Evolutionary conservation across 1,140 invertebrate species (phyloP), one percentile per base, ranked within the genome.

Genomic region (Rhyzopertha dominica): DNA sequence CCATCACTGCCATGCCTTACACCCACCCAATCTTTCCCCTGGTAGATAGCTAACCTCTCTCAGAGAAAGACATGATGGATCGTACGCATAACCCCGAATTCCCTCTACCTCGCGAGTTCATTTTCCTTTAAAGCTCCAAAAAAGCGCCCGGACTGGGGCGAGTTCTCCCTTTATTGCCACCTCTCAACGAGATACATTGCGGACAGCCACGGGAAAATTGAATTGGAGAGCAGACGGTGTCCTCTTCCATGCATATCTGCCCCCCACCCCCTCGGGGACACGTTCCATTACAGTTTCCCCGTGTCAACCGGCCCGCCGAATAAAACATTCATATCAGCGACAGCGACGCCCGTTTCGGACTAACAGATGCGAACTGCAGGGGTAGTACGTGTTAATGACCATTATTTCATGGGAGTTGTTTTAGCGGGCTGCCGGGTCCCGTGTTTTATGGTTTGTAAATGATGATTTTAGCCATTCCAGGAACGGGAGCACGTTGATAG

Each of bases 341-440:
- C 40, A 43, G 28, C 34, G 29, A 10, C 28, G 40, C 29, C 29
- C 19, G 19, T 32, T 18, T 32, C 22, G 40, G 23, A 28, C 40
- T 20, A 20, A 47, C 44, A 36, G 34, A 31, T 40, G 44, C 36
- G 44, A 47, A n/a, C n/a, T n/a, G n/a, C n/a, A n/a, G n/a, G n/a
- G 24, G 29, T 26, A 22, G 42, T 46, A 50, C 37, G 34, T 50
- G 48, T 46, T 50, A 50, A 50, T 50, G 43, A 43, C 46, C 48
- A 50, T 50, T 50, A 50, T 50, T 50, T 50, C 48, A 50, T 46
- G 48, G 43, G 48, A 45, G 48, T 50, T 50, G 48, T 50, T 50
- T 50, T 50, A 50, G 46, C 41, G 48, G 39, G 22, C 43, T 38
- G 42, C 28, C 17, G 28, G 17, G 37, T 39, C 25, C 24, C 17